Conservation (phyloP, 2,113 vertebrate genomes). For the Festucalex cinctus region DNA sequence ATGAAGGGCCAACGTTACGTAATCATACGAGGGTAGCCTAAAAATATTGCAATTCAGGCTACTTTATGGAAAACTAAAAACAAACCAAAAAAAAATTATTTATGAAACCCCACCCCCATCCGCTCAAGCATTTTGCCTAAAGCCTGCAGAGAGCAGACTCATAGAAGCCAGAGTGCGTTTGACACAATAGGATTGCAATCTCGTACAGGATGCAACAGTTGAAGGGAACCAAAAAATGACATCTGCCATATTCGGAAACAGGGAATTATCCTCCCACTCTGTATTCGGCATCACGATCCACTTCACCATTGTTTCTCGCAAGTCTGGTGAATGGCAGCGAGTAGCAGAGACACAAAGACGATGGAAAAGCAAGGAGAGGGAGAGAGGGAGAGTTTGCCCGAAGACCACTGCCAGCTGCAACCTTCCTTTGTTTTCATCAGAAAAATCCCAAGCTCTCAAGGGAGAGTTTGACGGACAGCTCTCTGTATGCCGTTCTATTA, state of each 20-base stretch:
- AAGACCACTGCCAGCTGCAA: constrained; percentile 44
- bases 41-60: neutral
- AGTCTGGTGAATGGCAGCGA: constrained; percentile 19
- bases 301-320: constrained; percentile 52
- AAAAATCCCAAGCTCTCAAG: constrained; percentile 51
- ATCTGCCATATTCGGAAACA: constrained; percentile 61
- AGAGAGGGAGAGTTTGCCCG: constrained; percentile 39
- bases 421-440: constrained; percentile 61
- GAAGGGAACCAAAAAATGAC: constrained; percentile 61
- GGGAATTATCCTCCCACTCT: constrained; percentile 53
- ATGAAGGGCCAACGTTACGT: too few relatives aligned
- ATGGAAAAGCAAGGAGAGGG: constrained; percentile 19
- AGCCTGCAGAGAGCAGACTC: constrained; percentile 26
- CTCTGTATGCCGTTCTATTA: constrained; percentile 68
- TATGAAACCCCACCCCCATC: too few relatives aligned
- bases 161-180: constrained; percentile 34
- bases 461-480: constrained; percentile 70
- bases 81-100: neutral
- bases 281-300: constrained; percentile 34
- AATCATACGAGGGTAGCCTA: neutral
- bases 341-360: constrained; percentile 42
- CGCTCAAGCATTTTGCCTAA: constrained; percentile 26
- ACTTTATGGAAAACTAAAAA: too few relatives aligned
- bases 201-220: constrained; percentile 46
- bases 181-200: constrained; percentile 49